A percentile compares a stretch with the other conserved stretches of the same genome.
These are phyloP conservation scores for Osmerus eperlanus DNA, from an alignment of 2,113 vertebrate genomes.

Conservation along the genomic window DNA sequence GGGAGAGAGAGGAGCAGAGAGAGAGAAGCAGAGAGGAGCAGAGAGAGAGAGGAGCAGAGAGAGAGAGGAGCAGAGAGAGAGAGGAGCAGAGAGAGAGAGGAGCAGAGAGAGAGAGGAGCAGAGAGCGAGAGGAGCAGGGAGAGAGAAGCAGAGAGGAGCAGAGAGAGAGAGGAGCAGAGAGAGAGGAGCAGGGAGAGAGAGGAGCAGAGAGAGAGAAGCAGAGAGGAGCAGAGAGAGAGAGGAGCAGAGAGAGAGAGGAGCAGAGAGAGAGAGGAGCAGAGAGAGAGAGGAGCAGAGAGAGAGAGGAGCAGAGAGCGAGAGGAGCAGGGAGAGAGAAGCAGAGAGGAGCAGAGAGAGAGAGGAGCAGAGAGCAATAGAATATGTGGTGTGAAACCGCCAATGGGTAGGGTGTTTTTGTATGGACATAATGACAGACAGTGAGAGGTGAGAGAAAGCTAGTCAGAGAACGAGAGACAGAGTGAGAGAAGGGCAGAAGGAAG, in stretches of 20 bases:
- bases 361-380: no score
- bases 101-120: no score
- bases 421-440: conserved; percentile 6
- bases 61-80: background rate
- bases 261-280: background rate
- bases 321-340: background rate
- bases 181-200: background rate
- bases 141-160: background rate
- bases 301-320: background rate
- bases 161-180: background rate
- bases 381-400: no score
- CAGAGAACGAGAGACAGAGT: conserved; percentile 3
- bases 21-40: no score
- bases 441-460: conserved; percentile 16
- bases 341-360: background rate
- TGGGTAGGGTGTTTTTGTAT: background rate
- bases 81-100: background rate
- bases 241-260: background rate
- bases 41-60: no score
- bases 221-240: no score
- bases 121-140: background rate
- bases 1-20: no score
- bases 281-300: no score
- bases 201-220: background rate
- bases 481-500: conserved; percentile 7